Percentiles rank a stretch among this genome's conserved stretches.
Evolutionary conservation across 2,888 invertebrate species (phyloP).

Genomic region (Metopia argyrocephala): DNA sequence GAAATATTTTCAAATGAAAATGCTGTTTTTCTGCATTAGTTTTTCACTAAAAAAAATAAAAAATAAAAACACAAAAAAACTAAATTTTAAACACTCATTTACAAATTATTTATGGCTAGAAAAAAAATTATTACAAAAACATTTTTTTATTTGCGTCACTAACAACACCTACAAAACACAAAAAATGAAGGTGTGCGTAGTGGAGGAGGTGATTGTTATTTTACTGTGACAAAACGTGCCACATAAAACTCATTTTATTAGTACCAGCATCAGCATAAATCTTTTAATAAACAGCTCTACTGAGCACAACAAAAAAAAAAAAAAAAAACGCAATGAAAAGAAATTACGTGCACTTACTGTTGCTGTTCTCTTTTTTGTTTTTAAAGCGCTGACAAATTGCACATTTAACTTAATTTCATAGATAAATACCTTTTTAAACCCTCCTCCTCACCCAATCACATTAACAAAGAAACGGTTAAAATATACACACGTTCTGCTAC

Average conservation of each 20-base stretch:
- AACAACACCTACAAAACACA: slow-evolving; percentile 50
- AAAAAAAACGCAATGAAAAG: background rate
- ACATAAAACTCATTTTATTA: slow-evolving; percentile 59
- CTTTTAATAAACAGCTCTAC: slow-evolving; percentile 59
- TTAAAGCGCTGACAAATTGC: slow-evolving; percentile 62
- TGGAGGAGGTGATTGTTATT: slow-evolving; percentile 40
- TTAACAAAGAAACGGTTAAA: background rate
- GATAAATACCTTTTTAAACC: slow-evolving; percentile 60
- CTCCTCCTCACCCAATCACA: background rate
- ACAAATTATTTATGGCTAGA: slow-evolving; percentile 42
- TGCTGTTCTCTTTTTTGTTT: background rate
- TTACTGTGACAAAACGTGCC: slow-evolving; percentile 50
- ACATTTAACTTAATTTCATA: slow-evolving; percentile 64
- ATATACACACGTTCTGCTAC: slow-evolving; percentile 7
- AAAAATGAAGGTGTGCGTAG: slow-evolving; percentile 34
- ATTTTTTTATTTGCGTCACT: slow-evolving; percentile 7
- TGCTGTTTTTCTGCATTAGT: background rate
- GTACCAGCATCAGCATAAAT: slow-evolving; percentile 59
- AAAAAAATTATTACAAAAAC: background rate
- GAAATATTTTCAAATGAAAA: slow-evolving; percentile 42
- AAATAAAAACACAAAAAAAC: background rate
- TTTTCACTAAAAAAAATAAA: slow-evolving; percentile 4
- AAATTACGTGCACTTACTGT: slow-evolving; percentile 16
- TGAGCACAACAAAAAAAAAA: background rate
- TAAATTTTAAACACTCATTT: slow-evolving; percentile 38